Evolutionary conservation across 2,888 invertebrate species (phyloP).

Genomic region (Stictocephala bisonia): DNA sequence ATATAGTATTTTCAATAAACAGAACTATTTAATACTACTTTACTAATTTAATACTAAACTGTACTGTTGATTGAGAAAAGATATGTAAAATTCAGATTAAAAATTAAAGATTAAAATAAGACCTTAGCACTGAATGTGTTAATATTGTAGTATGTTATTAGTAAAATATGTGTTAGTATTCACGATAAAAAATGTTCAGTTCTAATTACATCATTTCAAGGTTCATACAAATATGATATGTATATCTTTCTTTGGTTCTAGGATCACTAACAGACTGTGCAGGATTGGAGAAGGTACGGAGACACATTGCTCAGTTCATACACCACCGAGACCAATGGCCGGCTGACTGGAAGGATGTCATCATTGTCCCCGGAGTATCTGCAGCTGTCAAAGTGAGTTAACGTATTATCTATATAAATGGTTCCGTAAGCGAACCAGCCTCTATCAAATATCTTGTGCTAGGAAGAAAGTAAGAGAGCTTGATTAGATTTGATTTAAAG

Average conservation of each 20-base stretch:
- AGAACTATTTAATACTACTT: too few species aligned
- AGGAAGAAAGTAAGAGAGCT: too few species aligned
- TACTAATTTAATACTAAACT: too few species aligned
- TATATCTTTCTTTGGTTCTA: neutral
- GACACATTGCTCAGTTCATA: constrained; percentile 9
- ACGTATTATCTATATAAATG: neutral
- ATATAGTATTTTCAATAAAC: too few species aligned
- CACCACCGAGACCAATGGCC: neutral
- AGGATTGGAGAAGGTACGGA: constrained; percentile 13
- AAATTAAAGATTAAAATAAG: neutral
- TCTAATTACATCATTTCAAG: neutral
- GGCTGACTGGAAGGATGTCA: constrained; percentile 2
- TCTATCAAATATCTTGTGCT: too few species aligned
- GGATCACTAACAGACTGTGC: constrained; percentile 1
- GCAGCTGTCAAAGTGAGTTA: constrained; percentile 5
- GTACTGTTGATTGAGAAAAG: too few species aligned
- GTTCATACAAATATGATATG: neutral
- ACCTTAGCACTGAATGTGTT: neutral
- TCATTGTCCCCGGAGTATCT: constrained; percentile 17
- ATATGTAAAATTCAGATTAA: neutral
- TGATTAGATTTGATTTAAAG: too few species aligned
- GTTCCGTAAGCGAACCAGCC: too few species aligned
- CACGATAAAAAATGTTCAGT: neutral
- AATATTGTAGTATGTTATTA: too few species aligned
- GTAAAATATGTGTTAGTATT: too few species aligned